Evolutionary conservation across 2,888 invertebrate species (phyloP).

Genomic region (Polymixis flavicincta): DNA sequence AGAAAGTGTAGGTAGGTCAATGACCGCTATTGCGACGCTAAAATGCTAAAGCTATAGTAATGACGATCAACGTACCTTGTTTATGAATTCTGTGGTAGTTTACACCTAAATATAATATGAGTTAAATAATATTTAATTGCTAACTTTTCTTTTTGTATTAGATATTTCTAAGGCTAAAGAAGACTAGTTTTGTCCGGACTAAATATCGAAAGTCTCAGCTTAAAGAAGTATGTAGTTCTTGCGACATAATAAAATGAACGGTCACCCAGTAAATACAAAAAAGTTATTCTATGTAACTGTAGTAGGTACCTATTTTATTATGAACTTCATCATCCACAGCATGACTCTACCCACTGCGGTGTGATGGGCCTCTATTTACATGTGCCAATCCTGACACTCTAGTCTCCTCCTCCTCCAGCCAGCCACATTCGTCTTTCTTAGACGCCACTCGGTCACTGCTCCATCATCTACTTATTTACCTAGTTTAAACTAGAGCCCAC

Average conservation of each 20-base stretch:
- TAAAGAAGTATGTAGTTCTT: not conserved
- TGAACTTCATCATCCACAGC: no score
- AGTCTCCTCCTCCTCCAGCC: no score
- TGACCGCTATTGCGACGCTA: no score
- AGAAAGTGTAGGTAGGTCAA: no score
- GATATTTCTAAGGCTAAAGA: no score
- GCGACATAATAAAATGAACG: not conserved
- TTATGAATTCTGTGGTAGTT: not conserved
- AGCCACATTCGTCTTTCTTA: no score
- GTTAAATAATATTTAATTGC: not conserved
- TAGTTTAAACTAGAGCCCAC: constrained; percentile 8
- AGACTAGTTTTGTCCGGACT: not conserved
- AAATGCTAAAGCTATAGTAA: not conserved
- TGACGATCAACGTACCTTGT: not conserved
- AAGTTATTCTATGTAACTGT: not conserved
- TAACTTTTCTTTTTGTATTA: not conserved
- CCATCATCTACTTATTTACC: not conserved
- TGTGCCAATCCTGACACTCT: no score
- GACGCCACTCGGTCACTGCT: no score
- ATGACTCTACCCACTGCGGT: no score
- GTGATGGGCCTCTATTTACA: no score
- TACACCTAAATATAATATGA: not conserved
- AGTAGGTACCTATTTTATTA: not conserved
- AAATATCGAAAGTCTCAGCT: no score
- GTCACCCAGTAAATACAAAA: not conserved